Evolutionary conservation across 1,140 invertebrate species (phyloP).

Genomic region (Euura lappo): DNA sequence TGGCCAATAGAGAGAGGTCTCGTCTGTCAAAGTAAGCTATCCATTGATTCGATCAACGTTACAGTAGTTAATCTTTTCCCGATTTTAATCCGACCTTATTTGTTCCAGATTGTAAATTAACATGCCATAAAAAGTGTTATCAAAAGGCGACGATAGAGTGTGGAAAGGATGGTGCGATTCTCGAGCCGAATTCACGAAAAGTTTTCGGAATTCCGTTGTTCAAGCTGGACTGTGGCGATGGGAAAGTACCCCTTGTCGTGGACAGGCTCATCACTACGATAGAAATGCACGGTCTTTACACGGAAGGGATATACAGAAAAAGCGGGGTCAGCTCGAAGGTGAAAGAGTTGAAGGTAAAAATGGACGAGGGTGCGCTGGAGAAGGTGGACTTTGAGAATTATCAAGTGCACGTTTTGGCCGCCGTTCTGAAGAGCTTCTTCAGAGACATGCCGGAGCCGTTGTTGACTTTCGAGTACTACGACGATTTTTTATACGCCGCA

Average conservation of each 20-base stretch:
- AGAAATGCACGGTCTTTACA: constrained; percentile 90
- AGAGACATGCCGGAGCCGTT: constrained; percentile 93
- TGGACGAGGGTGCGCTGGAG: constrained; percentile 76
- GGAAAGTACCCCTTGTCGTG: constrained; percentile 83
- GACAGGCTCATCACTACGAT: constrained; percentile 88
- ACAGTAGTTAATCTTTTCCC: neutral
- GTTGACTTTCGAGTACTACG: constrained; percentile 91
- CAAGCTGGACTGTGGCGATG: constrained; percentile 76
- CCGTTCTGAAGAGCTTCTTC: constrained; percentile 91
- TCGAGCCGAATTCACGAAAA: constrained; percentile 63
- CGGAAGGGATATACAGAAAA: constrained; percentile 93
- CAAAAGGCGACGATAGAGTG: constrained; percentile 69
- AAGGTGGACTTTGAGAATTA: constrained; percentile 74
- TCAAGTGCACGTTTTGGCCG: constrained; percentile 88
- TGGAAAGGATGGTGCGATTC: constrained; percentile 62
- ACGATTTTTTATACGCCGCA: constrained; percentile 89
- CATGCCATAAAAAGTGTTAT: constrained; percentile 95
- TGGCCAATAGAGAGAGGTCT: constrained; percentile 94
- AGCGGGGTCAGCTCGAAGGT: constrained; percentile 86
- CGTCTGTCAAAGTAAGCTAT: constrained; percentile 74
- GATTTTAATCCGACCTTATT: constrained; percentile 22
- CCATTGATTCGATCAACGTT: too few relatives aligned
- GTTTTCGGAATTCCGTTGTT: constrained; percentile 82
- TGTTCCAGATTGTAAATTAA: constrained; percentile 87
- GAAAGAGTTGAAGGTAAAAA: constrained; percentile 73